These are phyloP conservation scores for Platerodrilus igneus DNA, from an alignment of 2,888 invertebrate genomes.

Conservation along the genomic window DNA sequence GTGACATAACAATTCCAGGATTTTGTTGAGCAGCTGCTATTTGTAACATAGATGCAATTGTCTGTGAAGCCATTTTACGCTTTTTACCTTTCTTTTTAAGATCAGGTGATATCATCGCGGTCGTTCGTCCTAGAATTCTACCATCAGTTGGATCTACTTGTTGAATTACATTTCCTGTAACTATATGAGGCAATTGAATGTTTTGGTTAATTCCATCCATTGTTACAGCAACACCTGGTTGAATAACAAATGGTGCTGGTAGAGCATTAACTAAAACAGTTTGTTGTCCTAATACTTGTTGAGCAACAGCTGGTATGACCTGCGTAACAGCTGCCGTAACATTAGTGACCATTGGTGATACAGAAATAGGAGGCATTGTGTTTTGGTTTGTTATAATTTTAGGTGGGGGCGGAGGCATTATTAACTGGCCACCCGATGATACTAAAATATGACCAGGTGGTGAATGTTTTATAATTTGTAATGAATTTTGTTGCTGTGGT, in stretches of 20 bases:
- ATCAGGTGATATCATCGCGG: constrained; percentile 62
- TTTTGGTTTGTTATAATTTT: constrained; percentile 47
- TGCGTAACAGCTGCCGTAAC: constrained; percentile 63
- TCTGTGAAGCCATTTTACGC: constrained; percentile 64
- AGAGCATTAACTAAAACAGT: constrained; percentile 78
- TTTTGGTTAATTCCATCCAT: constrained; percentile 71
- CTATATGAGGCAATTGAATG: constrained; percentile 64
- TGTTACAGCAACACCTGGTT: constrained; percentile 67
- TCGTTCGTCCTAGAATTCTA: constrained; percentile 30
- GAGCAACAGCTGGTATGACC: constrained; percentile 59
- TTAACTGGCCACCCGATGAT: constrained; percentile 69
- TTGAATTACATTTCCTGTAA: constrained; percentile 61
- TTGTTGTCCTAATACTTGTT: constrained; percentile 68
- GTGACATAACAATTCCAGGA: constrained; percentile 57
- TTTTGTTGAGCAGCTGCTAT: constrained; percentile 65
- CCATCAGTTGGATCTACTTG: constrained; percentile 53
- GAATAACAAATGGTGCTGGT: constrained; percentile 72
- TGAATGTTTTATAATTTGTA: constrained; percentile 50
- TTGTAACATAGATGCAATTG: constrained; percentile 66
- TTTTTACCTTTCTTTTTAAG: constrained; percentile 61
- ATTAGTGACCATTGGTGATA: constrained; percentile 60
- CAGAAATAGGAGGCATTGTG: constrained; percentile 57
- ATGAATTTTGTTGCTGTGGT: constrained; percentile 45
- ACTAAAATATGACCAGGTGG: constrained; percentile 68
- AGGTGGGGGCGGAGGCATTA: constrained; percentile 63